Evolutionary conservation across 2,113 vertebrate genomes (phyloP).

Genomic region (Chaenocephalus aceratus): DNA sequence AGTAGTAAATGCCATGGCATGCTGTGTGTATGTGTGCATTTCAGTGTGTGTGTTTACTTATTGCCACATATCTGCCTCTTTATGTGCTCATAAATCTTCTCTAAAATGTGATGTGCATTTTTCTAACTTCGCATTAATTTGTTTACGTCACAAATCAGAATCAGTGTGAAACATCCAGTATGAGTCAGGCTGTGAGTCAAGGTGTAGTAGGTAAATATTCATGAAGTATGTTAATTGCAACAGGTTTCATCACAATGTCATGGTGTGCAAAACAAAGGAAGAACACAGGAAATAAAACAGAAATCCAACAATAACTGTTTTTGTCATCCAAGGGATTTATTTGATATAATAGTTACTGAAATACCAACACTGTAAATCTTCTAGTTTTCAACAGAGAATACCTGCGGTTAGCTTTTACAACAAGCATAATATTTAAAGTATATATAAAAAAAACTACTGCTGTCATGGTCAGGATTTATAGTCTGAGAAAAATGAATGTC

Average conservation of each 20-base stretch:
- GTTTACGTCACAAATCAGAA: not conserved
- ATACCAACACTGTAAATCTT: not conserved
- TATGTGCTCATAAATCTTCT: not conserved
- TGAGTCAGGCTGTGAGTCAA: not conserved
- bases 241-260: not conserved
- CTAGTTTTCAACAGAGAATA: not conserved
- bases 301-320: not conserved
- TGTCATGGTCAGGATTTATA: no score
- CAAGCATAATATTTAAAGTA: no score
- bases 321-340: not conserved
- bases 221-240: not conserved
- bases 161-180: not conserved
- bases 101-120: not conserved
- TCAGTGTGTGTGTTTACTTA: not conserved
- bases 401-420: no score
- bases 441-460: no score
- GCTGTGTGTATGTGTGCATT: not conserved
- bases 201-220: not conserved
- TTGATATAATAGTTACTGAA: not conserved
- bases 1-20: not conserved
- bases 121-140: not conserved
- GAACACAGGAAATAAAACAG: not conserved
- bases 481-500: no score
- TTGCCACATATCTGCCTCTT: not conserved
- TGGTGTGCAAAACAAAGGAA: not conserved